These are phyloP conservation scores for Labeo calbasu DNA, from an alignment of 2,797 vertebrate genomes.

Conservation along the genomic window DNA sequence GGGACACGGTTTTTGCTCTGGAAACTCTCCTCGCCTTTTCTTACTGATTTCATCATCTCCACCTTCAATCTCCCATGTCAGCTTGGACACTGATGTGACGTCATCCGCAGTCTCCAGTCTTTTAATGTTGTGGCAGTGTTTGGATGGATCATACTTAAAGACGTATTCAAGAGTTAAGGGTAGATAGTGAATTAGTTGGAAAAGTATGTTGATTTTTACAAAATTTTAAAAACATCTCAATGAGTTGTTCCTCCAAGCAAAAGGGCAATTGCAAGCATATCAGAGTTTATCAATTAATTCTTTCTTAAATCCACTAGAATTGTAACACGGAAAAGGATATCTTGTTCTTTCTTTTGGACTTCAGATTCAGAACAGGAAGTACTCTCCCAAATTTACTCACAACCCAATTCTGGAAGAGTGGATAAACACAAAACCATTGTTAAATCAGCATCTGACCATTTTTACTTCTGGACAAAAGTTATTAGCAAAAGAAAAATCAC, in stretches of 20 bases:
- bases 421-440: slow-evolving; percentile 48
- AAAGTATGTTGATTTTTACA: not conserved
- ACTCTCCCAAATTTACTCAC: slow-evolving; percentile 95
- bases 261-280: not conserved
- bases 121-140: slow-evolving; percentile 94
- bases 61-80: slow-evolving; percentile 87
- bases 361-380: slow-evolving; percentile 87
- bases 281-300: not conserved
- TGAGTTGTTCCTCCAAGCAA: not conserved
- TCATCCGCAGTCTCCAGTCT: slow-evolving; percentile 73
- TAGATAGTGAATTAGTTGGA: not conserved
- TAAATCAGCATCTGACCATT: not conserved
- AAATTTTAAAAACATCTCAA: not conserved
- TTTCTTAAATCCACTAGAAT: not conserved
- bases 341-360: slow-evolving; percentile 77
- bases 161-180: slow-evolving; percentile 79
- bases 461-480: not conserved
- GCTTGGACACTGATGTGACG: slow-evolving; percentile 75
- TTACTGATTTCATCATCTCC: slow-evolving; percentile 81
- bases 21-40: slow-evolving; percentile 85
- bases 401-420: slow-evolving; percentile 87
- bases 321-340: slow-evolving; percentile 81
- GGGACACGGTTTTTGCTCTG: slow-evolving; percentile 61
- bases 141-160: slow-evolving; percentile 96
- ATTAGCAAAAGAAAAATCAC: not conserved